Percentiles rank a stretch among this genome's conserved stretches.
phyloP scores from a whole-genome alignment of 1,140 invertebrate species.

The Linepithema humile region DNA sequence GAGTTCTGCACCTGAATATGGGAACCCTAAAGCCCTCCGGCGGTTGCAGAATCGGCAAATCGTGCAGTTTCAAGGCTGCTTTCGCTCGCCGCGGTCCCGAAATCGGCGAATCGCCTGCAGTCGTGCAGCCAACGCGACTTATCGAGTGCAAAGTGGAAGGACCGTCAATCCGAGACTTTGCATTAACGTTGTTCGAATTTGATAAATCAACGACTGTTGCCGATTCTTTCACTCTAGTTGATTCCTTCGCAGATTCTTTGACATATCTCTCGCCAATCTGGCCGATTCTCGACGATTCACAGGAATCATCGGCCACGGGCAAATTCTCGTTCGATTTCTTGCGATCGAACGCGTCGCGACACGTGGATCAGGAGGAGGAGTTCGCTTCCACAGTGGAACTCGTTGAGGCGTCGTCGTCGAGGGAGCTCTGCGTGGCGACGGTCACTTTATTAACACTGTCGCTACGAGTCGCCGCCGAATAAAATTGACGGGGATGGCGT shows the following conservation, averaged over 20 bases:
- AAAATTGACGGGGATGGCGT: conserved; percentile 84
- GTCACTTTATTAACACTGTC: conserved; percentile 63
- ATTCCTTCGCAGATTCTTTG: too few relatives aligned
- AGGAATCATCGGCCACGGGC: neutral
- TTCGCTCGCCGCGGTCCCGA: conserved; percentile 13
- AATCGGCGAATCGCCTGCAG: conserved; percentile 53
- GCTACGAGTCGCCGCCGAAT: neutral
- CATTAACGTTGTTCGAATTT: conserved; percentile 22
- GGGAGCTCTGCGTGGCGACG: conserved; percentile 80
- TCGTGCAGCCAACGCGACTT: conserved; percentile 13
- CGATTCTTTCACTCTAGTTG: neutral
- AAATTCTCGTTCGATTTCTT: conserved; percentile 1
- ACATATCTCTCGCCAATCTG: too few relatives aligned
- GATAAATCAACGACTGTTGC: neutral
- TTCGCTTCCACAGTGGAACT: conserved; percentile 71
- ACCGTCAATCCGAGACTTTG: neutral
- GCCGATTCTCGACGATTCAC: neutral
- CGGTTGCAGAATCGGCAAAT: conserved; percentile 73
- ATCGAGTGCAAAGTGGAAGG: neutral
- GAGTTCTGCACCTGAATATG: conserved; percentile 56
- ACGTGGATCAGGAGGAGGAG: conserved; percentile 79
- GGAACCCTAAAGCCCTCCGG: conserved; percentile 73
- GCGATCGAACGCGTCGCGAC: conserved; percentile 53
- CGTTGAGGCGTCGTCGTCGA: conserved; percentile 78
- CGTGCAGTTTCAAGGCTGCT: conserved; percentile 26